Base-by-base conservation (phyloP, 2,888 invertebrate genomes). In the Trachelus iudaicus region DNA sequence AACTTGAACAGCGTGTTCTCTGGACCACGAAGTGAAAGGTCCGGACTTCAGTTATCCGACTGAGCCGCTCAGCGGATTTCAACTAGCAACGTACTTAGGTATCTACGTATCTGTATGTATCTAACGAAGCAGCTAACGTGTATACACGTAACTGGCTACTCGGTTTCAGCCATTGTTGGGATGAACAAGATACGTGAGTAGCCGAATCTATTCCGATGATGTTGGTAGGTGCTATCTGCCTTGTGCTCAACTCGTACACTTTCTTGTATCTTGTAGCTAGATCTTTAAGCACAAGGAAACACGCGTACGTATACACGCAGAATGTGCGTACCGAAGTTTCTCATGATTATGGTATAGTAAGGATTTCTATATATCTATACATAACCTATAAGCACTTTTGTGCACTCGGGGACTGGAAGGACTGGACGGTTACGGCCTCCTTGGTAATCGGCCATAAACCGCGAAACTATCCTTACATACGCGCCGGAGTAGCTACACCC, bases 21-120 rank as follows among this genome's bases (percentile, higher is more conserved):
- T 90, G 90, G 90, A 90, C 91, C 90, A 90, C 90, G 89, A 91
- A 91, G 91, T 91, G 91, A 91, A 91, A 91, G 91, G 91, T 90
- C 86, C 85, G 84, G 83, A 84, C 86, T 82, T 82, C 84, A 87
- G 85, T 86, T 86, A 85, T 85, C 87, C 84, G 87, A 86, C 86
- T 88, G 87, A 84, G 85, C 84, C 83, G 77, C 71, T 71, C 56
- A 56, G 56, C 56, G 56, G 56, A 56, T 56, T 56, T 56, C 56
- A 81, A 85, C 77, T 80, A 30, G 85, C 80, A 85, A 78, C 82
- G 85, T 85, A 82, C 86, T 86, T 81, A 23, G 31, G 71, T 12
- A 71, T 71, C 71, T 31, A 71, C 71, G 71, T 33, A 69, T 33
- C 33, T 33, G 69, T 33, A 6, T 11, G 69, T 69, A 33, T 71